A percentile compares a stretch with the other conserved stretches of the same genome.
Conservation (phyloP, 2,888 invertebrate genomes). For the Congeria kusceri region DNA sequence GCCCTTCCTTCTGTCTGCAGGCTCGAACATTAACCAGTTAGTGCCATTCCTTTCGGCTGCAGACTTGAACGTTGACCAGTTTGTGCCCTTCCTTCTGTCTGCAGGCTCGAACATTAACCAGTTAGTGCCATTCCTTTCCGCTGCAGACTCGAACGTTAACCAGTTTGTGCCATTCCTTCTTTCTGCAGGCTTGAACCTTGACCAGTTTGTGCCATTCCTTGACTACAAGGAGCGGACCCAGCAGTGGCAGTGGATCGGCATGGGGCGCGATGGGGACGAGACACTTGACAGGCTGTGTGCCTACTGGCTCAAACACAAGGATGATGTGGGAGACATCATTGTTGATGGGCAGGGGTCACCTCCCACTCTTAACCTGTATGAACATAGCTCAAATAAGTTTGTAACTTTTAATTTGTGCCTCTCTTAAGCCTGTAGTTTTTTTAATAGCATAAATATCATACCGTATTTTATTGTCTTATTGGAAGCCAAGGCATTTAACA, state of each 20-base stretch:
- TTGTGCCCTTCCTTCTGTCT: too few relatives aligned
- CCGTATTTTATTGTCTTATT: too few relatives aligned
- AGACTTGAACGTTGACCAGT: too few relatives aligned
- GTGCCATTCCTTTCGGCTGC: too few relatives aligned
- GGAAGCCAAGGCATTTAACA: too few relatives aligned
- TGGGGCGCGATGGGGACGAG: conserved; percentile 94
- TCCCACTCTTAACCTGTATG: conserved; percentile 85
- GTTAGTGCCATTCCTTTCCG: too few relatives aligned
- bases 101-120: too few relatives aligned
- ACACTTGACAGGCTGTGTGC: conserved; percentile 91
- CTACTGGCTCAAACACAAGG: conserved; percentile 89
- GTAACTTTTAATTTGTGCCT: too few relatives aligned
- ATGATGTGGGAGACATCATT: conserved; percentile 73
- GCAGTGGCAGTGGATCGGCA: conserved; percentile 96
- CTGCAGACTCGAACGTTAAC: conserved; percentile 84
- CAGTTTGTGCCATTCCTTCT: conserved; percentile 94
- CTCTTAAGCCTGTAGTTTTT: too few relatives aligned
- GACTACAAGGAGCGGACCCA: conserved; percentile 90
- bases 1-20: too few relatives aligned
- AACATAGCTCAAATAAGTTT: neutral
- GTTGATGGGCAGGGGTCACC: conserved; percentile 82
- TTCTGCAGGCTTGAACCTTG: conserved; percentile 88
- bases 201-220: conserved; percentile 95
- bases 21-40: too few relatives aligned
- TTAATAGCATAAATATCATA: too few relatives aligned